Percentiles rank a stretch among this genome's conserved stretches.
phyloP scores from a whole-genome alignment of 1,140 invertebrate genomes.

The Ylistrum balloti region DNA sequence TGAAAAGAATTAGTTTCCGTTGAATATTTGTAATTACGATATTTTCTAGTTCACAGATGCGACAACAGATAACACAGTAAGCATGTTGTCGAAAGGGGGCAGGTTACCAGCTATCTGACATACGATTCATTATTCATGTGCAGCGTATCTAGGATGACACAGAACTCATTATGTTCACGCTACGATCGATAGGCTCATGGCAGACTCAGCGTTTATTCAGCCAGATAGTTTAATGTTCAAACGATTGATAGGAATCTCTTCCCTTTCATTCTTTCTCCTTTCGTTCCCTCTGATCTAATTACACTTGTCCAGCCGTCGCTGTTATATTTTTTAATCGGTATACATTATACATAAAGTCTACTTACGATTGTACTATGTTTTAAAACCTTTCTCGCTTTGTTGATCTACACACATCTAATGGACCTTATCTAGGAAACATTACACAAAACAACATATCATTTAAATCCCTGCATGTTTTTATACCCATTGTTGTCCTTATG shows the following conservation, averaged over 20 bases:
- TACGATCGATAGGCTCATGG: slow-evolving; percentile 13
- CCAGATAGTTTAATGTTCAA: slow-evolving; percentile 11
- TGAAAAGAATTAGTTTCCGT: slow-evolving; percentile 4
- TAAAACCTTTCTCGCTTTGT: too few relatives aligned
- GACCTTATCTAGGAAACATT: too few relatives aligned
- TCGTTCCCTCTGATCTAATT: neutral
- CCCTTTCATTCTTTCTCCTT: neutral
- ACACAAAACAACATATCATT: too few relatives aligned
- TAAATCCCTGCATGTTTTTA: too few relatives aligned
- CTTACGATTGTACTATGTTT: too few relatives aligned
- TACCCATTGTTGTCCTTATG: too few relatives aligned
- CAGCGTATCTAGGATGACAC: slow-evolving; percentile 3
- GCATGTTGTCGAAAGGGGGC: neutral
- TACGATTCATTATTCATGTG: neutral
- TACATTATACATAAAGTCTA: too few relatives aligned
- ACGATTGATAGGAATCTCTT: slow-evolving; percentile 16
- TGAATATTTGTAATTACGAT: neutral
- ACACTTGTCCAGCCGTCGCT: neutral
- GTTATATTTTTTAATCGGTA: neutral
- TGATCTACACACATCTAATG: too few relatives aligned
- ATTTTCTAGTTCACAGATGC: slow-evolving; percentile 25
- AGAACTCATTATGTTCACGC: neutral
- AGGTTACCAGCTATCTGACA: neutral
- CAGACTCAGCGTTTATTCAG: neutral
- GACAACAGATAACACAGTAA: neutral